phyloP scores from a whole-genome alignment of 1,140 invertebrate genomes.

The Berghia stephanieae region DNA sequence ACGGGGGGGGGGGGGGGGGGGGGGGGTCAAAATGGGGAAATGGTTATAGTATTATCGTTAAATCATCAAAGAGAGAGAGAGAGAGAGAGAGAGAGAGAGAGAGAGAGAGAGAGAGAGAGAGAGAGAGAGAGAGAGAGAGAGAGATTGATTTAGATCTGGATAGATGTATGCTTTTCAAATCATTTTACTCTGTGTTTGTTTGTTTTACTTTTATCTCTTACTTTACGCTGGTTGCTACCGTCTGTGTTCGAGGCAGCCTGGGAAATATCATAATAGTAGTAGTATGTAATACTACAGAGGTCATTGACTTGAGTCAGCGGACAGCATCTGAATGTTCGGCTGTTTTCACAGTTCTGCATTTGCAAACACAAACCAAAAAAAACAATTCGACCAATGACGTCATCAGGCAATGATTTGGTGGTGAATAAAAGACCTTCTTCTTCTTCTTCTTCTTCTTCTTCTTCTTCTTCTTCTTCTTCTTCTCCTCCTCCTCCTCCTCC shows the following conservation, averaged over 20 bases:
- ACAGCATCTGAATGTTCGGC: too few relatives aligned
- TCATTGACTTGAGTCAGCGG: too few relatives aligned
- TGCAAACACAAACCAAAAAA: too few relatives aligned
- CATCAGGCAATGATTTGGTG: background rate
- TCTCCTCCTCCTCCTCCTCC: background rate
- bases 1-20: background rate
- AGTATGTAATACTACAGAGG: too few relatives aligned
- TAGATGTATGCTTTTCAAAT: background rate
- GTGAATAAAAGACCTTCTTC: background rate
- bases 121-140: background rate
- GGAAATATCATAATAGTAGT: background rate
- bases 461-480: background rate
- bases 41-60: background rate
- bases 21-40: background rate
- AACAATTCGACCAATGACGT: too few relatives aligned
- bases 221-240: background rate
- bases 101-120: slow-evolving; percentile 12
- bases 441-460: background rate
- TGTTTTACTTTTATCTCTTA: background rate
- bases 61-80: background rate
- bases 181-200: background rate
- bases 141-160: background rate
- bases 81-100: background rate
- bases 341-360: too few relatives aligned
- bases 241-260: background rate